phyloP scores from a whole-genome alignment of 2,888 invertebrate species.

The Clepsis dumicolana region DNA sequence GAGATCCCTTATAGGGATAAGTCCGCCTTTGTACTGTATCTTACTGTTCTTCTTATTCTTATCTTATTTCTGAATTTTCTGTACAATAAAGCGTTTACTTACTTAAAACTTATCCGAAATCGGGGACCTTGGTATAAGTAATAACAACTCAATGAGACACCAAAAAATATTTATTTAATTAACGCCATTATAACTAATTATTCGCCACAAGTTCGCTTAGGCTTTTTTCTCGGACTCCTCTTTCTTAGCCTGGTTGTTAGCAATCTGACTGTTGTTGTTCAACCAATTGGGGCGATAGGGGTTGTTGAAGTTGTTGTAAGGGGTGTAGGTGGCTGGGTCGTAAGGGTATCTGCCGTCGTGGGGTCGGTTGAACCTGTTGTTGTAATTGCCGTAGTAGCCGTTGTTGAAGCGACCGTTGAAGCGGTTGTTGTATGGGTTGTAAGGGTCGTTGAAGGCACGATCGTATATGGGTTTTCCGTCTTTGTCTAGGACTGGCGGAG shows the following conservation, averaged over 20 bases:
- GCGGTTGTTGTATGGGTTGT: slow-evolving; percentile 57
- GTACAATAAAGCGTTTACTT: too few relatives aligned
- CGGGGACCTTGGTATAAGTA: neutral
- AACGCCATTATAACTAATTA: slow-evolving; percentile 1
- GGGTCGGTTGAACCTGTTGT: slow-evolving; percentile 49
- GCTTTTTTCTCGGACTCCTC: slow-evolving; percentile 33
- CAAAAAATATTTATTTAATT: slow-evolving; percentile 11
- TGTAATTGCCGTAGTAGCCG: slow-evolving; percentile 54
- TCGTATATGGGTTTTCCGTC: slow-evolving; percentile 54
- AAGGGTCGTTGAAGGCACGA: slow-evolving; percentile 52
- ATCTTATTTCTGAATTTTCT: too few relatives aligned
- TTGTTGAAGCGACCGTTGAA: slow-evolving; percentile 58
- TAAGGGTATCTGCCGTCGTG: slow-evolving; percentile 49
- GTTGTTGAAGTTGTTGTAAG: slow-evolving; percentile 37
- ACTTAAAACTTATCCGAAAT: too few relatives aligned
- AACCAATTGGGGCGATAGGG: slow-evolving; percentile 34
- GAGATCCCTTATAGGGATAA: too few relatives aligned
- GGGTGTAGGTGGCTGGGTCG: slow-evolving; percentile 35
- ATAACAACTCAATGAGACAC: slow-evolving; percentile 1
- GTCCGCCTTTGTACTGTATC: too few relatives aligned
- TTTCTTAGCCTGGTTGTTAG: slow-evolving; percentile 21
- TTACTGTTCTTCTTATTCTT: too few relatives aligned
- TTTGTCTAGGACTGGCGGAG: slow-evolving; percentile 69
- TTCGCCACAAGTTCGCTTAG: neutral
- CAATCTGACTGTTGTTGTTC: slow-evolving; percentile 18